Conservation (phyloP, 2,113 vertebrate genomes). For the Stegostoma tigrinum region DNA sequence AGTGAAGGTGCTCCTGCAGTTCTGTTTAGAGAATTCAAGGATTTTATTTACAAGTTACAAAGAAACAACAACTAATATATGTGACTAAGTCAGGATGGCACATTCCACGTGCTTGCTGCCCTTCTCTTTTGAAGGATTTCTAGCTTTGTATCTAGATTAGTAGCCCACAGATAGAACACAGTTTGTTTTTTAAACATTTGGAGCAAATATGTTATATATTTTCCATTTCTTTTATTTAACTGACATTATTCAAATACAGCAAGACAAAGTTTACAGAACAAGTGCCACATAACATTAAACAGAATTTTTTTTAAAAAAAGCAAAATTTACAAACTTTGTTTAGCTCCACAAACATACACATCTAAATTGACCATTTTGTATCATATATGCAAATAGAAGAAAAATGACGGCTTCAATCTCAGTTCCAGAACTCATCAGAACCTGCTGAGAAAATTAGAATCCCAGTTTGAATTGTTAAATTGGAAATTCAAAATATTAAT, state of each 20-base stretch:
- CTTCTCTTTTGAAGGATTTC: background rate
- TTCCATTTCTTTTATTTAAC: background rate
- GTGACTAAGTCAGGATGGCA: background rate
- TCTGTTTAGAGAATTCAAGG: background rate
- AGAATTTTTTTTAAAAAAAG: background rate
- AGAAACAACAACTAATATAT: background rate
- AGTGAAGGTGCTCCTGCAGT: background rate
- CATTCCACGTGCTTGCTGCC: background rate
- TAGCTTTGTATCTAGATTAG: background rate
- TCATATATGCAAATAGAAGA: slow-evolving; percentile 12
- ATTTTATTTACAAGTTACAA: background rate
- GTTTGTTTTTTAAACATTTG: background rate
- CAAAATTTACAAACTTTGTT: slow-evolving; percentile 37
- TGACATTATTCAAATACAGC: slow-evolving; percentile 16
- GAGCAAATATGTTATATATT: background rate
- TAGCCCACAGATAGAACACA: background rate
- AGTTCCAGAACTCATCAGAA: background rate
- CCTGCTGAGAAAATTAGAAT: slow-evolving; percentile 20
- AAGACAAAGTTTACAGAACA: slow-evolving; percentile 20
- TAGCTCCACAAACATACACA: slow-evolving; percentile 31
- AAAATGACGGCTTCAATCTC: background rate
- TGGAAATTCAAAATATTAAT: background rate
- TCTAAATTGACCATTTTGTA: slow-evolving; percentile 28
- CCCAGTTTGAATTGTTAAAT: slow-evolving; percentile 4
- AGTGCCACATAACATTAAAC: background rate